phyloP scores from a whole-genome alignment of 2,113 vertebrate species.

The Psophia crepitans region DNA sequence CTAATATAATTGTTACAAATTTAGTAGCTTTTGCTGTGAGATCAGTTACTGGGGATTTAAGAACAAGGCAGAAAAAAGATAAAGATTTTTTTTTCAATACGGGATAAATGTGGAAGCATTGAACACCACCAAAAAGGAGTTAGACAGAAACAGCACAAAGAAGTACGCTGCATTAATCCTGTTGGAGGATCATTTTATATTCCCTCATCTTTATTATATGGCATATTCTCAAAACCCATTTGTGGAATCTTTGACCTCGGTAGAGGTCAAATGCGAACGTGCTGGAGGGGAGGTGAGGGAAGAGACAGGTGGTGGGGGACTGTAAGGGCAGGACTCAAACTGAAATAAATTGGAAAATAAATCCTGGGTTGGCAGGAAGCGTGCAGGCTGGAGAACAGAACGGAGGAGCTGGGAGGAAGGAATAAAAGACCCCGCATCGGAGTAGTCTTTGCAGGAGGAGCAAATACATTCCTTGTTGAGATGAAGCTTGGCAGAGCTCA shows the following conservation, averaged over 20 bases:
- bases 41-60: slow-evolving; percentile 25
- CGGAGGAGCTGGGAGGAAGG: background rate
- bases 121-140: background rate
- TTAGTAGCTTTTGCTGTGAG: background rate
- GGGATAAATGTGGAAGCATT: slow-evolving; percentile 4
- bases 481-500: slow-evolving; percentile 51
- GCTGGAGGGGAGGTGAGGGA: background rate
- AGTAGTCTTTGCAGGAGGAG: slow-evolving; percentile 28
- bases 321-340: background rate
- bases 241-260: slow-evolving; percentile 35
- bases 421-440: slow-evolving; percentile 14
- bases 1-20: slow-evolving; percentile 56
- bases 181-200: background rate
- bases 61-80: background rate
- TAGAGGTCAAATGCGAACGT: background rate
- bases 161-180: background rate
- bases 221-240: background rate
- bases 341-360: slow-evolving; percentile 30
- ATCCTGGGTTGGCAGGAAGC: slow-evolving; percentile 26
- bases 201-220: background rate
- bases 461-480: slow-evolving; percentile 40
- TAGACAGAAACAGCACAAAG: background rate
- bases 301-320: slow-evolving; percentile 8
- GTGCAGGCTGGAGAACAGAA: background rate
- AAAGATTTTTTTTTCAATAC: background rate